These are phyloP conservation scores for Pseudomyrmex cubaensis DNA, from an alignment of 1,140 invertebrate species.

Conservation along the genomic window DNA sequence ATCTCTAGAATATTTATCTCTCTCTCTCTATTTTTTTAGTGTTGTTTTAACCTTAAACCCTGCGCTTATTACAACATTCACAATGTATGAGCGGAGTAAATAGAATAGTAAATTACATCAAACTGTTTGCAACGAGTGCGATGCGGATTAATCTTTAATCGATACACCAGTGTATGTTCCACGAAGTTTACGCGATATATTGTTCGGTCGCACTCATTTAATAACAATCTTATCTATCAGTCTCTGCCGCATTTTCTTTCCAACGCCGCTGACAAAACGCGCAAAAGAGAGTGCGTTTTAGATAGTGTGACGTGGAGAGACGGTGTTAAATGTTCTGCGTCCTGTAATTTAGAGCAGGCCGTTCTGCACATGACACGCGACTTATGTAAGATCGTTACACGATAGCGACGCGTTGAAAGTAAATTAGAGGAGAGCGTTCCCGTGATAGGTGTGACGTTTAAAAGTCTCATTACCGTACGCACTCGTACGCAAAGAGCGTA, in stretches of 20 bases:
- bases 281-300: background rate
- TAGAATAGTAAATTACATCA: background rate
- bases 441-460: background rate
- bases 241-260: background rate
- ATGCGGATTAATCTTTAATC: background rate
- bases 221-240: background rate
- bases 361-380: conserved; percentile 6
- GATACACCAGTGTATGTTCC: background rate
- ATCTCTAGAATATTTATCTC: background rate
- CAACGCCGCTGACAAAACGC: background rate
- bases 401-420: conserved; percentile 13
- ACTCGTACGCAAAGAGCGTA: background rate
- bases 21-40: too few species aligned
- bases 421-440: conserved; percentile 33
- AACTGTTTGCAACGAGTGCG: background rate
- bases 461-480: conserved; percentile 26
- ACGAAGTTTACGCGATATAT: background rate
- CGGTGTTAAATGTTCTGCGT: conserved; percentile 22
- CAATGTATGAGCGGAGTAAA: background rate
- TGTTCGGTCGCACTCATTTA: background rate
- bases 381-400: conserved; percentile 39
- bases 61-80: too few species aligned
- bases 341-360: conserved; percentile 27
- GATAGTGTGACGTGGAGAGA: background rate
- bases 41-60: too few species aligned